Base-by-base conservation (phyloP, 2,113 vertebrate species). In the Phrynosoma blainvillii region DNA sequence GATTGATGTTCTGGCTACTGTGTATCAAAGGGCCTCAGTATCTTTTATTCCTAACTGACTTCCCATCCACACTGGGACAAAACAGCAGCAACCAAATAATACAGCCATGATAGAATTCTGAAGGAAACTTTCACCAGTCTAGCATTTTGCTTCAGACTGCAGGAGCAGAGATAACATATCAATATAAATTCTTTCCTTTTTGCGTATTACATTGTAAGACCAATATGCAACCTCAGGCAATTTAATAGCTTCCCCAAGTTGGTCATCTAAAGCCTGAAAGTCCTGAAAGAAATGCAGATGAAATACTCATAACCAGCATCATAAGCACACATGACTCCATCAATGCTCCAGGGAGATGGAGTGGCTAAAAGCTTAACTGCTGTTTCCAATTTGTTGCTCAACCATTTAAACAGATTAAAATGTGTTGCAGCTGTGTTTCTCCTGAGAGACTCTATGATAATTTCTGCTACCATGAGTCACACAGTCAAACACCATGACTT, bases 251-350 rank as follows among this genome's bases (percentile, higher is more conserved):
- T 88, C 47, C 4, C 70, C 13, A 92, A 89, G 77, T 0, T 0
- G 0, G 16, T 20, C 71, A 70, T 21, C 86, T 87, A 54, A 70
- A 79, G 52, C 54, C 47, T 56, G 62, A 71, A 88, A 88, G 66
- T 75, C 82, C 65, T 84, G 75, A 82, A 91, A 87, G 66, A 84
- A 86, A 90, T 5, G 68, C 85, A 89, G 83, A 3, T 59, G 84
- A 85, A 85, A 70, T 59, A 7, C 2, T 74, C 79, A 71, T 62
- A 62, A 62, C 59, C 59, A 62, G 18, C 59, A 62, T 62, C 59
- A 62, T 6, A 79, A 79, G 62, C 88, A 79, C 20, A 89, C 0
- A 79, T 88, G 90, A 23, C 10, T 80, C 16, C 79, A 86, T 32
- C 40, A 79, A 32, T 32, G 81, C 25, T 27, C 85, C 20, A 82